Evolutionary conservation across 2,113 vertebrate species (phyloP).

Genomic region (Oncorhynchus keta): DNA sequence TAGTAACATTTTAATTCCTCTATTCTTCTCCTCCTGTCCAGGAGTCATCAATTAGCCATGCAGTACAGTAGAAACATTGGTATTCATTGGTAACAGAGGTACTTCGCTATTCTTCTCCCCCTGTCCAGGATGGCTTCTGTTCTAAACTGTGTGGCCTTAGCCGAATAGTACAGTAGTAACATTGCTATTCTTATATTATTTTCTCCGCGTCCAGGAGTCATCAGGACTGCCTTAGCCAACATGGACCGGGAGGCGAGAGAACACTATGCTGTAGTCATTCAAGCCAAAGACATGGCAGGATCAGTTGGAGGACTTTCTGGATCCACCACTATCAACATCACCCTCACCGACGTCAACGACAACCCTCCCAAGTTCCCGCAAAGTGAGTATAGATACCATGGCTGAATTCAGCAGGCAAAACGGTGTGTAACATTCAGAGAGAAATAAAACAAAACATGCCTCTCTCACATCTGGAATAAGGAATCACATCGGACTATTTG

Average conservation of each 20-base stretch:
- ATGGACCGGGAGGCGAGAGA: slow-evolving; percentile 92
- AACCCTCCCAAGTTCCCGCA: slow-evolving; percentile 87
- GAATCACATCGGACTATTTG: too few relatives aligned
- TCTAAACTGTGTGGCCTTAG: slow-evolving; percentile 81
- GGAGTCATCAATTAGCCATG: too few relatives aligned
- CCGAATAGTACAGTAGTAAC: slow-evolving; percentile 44
- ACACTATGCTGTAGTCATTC: slow-evolving; percentile 88
- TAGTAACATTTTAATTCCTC: too few relatives aligned
- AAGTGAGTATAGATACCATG: slow-evolving; percentile 72
- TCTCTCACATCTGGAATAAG: too few relatives aligned
- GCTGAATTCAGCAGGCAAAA: too few relatives aligned
- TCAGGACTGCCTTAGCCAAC: slow-evolving; percentile 87
- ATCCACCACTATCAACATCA: slow-evolving; percentile 90
- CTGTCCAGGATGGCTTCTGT: slow-evolving; percentile 82
- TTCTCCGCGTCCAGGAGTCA: slow-evolving; percentile 75
- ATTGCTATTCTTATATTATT: background rate
- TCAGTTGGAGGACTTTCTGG: slow-evolving; percentile 90
- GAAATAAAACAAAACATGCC: too few relatives aligned
- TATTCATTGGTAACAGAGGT: too few relatives aligned
- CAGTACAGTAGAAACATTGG: too few relatives aligned
- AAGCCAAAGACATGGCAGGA: slow-evolving; percentile 97
- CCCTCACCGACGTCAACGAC: slow-evolving; percentile 77
- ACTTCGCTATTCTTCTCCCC: slow-evolving; percentile 63
- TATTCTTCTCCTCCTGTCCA: too few relatives aligned
- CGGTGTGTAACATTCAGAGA: too few relatives aligned